Evolutionary conservation across 2,888 invertebrate genomes (phyloP), one percentile per base, ranked within the genome.

Genomic region (Hesperia comma): DNA sequence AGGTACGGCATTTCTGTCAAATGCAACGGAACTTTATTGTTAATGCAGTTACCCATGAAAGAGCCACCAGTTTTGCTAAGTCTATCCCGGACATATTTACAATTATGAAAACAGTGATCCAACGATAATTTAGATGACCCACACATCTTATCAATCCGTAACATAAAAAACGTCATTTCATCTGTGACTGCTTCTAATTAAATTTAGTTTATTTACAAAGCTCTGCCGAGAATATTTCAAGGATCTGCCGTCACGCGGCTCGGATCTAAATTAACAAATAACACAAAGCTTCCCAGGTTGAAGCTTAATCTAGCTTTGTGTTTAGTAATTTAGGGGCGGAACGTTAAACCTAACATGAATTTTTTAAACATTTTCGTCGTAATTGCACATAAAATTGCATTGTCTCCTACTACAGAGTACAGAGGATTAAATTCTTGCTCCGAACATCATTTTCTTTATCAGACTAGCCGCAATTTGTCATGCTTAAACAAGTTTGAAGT

Each of bases 231-330:
- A 33, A 55, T 37, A 15, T 17, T 55, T 55, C 15, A 33, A 49
- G 33, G 33, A 55, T 55, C 33, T 54, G 33, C 8, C 55, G 17
- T 33, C 17, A 33, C 32, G 15, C 15, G 33, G 33, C 10, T 33
- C 15, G 10, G 33, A 55, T 55, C 55, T 55, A 55, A 33, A 55
- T 55, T 55, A 33, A 55, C 55, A 55, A 55, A 55, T 32, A 55
- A 55, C 55, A 33, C 55, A 55, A 55, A 55, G 33, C 21, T 32
- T 33, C 33, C 32, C 55, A 33, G 33, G 32, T 55, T 33, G 55
- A 55, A 15, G 55, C n/a, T 55, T 33, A 49, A 49, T 49, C 19
- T 33, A 55, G 55, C 32, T 55, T 33, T 55, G 33, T 55, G 10
- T 21, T 55, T 15, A 55, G 15, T 8, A 53, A 55, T 33, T 55